Base-by-base conservation (phyloP, 2,797 vertebrate genomes). In the Mus minutoides region DNA sequence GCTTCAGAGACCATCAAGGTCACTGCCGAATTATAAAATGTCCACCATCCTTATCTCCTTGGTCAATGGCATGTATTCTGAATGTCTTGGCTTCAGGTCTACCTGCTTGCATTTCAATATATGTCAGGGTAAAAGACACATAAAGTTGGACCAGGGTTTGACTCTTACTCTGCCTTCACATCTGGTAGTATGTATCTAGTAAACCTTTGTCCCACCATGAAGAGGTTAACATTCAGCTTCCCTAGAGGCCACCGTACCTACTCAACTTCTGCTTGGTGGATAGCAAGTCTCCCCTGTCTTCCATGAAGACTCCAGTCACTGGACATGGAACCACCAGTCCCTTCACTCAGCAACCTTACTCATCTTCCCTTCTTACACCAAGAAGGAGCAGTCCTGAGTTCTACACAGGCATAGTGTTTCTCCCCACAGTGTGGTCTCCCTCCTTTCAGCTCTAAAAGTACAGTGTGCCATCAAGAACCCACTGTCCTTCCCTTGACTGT, bases 131-230 rank as follows among this genome's bases (percentile, higher is more conserved):
- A 73, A 96, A 77, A 84, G 8, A 4, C 52, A n/a, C 22, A 49
- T 75, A 54, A 94, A 73, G 58, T 21, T 6, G 8, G 26, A 49
- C 46, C 31, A 46, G 40, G 88, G 29, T 80, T 91, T 73, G 40
- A 3, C 58, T 73, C 31, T 56, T 73, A 22, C 0, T 14, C 4
- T 22, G 46, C 16, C 3, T 82, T 34, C 9, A 2, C 3, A 0
- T 83, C 52, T 80, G 14, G 46, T 22, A 80, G 46, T 82, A 34
- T 58, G 58, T 43, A 2, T 11, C 87, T 90, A 14, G 22, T 2
- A 43, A 24, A 58, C 37, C 16, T 29, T 64, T 89, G 37, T 13
- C 64, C 87, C 2, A 11, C 17, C 71, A 17, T 43, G 40, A 19
- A 31, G 43, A 17, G 40, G 1, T 40, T 64, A 86, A 75, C 84